These are phyloP conservation scores for Monopis laevigella DNA, from an alignment of 2,888 invertebrate species.

Conservation along the genomic window DNA sequence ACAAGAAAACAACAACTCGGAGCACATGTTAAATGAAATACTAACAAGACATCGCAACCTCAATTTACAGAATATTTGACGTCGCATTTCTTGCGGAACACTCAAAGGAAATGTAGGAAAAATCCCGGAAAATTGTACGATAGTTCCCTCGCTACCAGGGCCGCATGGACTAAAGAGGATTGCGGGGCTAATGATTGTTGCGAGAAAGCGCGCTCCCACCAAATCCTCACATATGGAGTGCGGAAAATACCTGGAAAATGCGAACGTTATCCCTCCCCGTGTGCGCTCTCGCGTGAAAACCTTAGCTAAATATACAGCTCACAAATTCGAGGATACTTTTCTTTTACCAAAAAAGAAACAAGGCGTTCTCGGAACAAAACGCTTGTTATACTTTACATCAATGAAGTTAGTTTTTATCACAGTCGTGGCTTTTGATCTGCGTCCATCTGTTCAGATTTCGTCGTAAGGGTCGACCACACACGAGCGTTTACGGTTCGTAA, in stretches of 20 bases:
- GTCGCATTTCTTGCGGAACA: not conserved
- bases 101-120: slow-evolving; percentile 5
- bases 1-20: no score
- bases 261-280: slow-evolving; percentile 32
- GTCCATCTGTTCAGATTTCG: slow-evolving; percentile 62
- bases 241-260: slow-evolving; percentile 61
- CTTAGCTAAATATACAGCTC: slow-evolving; percentile 2
- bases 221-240: slow-evolving; percentile 61
- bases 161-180: slow-evolving; percentile 43
- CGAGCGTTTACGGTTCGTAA: slow-evolving; percentile 60
- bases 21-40: no score
- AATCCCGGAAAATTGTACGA: slow-evolving; percentile 38
- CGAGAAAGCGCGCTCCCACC: slow-evolving; percentile 31
- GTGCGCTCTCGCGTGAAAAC: slow-evolving; percentile 17
- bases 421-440: slow-evolving; percentile 52
- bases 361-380: not conserved
- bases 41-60: no score
- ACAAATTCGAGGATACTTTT: no score
- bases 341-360: no score
- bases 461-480: slow-evolving; percentile 67
- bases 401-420: slow-evolving; percentile 59
- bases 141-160: slow-evolving; percentile 43
- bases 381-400: slow-evolving; percentile 34
- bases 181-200: slow-evolving; percentile 52
- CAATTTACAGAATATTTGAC: no score